Base-by-base conservation (phyloP, 2,113 vertebrate genomes). In the Malurus alboscapulatus region DNA sequence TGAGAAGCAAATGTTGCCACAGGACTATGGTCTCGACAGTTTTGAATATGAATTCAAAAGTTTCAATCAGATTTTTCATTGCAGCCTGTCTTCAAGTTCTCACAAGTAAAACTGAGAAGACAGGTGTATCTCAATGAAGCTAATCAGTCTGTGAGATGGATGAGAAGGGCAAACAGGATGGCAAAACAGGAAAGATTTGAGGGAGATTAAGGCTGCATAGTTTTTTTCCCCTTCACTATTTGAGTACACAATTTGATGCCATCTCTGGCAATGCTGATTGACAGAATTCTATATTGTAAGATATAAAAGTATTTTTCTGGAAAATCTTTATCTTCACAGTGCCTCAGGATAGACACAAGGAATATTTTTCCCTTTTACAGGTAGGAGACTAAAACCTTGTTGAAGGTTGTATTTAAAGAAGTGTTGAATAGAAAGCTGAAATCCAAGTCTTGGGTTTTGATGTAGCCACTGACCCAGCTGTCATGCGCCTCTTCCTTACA, bases 271-370 rank as follows among this genome's bases (percentile, higher is more conserved):
- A 78, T 48, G n/a, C 1, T 92, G 76, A 84, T 81, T 90, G 92
- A 86, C 76, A 86, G 76, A 88, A 84, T 88, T 76, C 57, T 74
- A 32, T 96, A 96, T 40, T 74, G 26, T 75, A 65, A 55, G 34
- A 69, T 92, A 73, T 51, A 42, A 40, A 88, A 71, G 30, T 54
- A 78, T 57, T 30, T 67, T 72, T 78, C 45, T 3, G 2, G 61
- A 87, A 84, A 88, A 42, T 81, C 42, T 63, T 81, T 84, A 38
- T 61, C 68, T 87, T 84, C 68, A 26, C 6, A 32, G 14, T 48
- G 25, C 67, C 54, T 92, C 48, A 50, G 66, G 30, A 34, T 36
- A 65, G 30, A 78, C 58, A 17, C 59, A 80, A 74, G 48, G 59
- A 51, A 66, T 93, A 61, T 34, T 74, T 86, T 80, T 77, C 36